phyloP scores from a whole-genome alignment of 2,888 invertebrate genomes.

The Dichetophora obliterata region DNA sequence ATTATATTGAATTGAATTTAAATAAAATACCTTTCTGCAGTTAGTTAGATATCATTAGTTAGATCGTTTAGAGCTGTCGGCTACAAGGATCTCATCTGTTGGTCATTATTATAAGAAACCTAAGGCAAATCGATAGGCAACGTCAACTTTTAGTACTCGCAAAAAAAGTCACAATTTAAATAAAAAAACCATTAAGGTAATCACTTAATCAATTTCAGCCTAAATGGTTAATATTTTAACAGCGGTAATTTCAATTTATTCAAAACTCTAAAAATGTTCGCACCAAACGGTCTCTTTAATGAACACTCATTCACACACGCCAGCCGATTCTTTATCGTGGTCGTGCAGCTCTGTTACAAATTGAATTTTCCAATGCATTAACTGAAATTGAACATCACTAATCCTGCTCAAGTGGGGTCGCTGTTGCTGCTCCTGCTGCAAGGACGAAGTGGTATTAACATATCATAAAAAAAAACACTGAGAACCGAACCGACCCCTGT shows the following conservation, averaged over 20 bases:
- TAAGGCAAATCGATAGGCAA: too few species aligned
- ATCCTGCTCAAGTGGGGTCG: slow-evolving; percentile 44
- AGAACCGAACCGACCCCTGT: background rate
- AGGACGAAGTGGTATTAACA: background rate
- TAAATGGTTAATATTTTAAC: background rate
- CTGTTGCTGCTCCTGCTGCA: background rate
- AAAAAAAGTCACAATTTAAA: background rate
- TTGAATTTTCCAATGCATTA: slow-evolving; percentile 46
- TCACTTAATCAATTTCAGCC: background rate
- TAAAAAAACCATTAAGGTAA: background rate
- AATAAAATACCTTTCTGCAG: too few species aligned
- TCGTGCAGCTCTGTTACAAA: slow-evolving; percentile 33
- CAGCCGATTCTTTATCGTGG: slow-evolving; percentile 24
- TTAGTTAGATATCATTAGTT: too few species aligned
- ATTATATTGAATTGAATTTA: too few species aligned
- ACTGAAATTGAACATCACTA: slow-evolving; percentile 50
- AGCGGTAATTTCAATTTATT: background rate
- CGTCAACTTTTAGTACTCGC: too few species aligned
- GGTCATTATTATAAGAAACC: too few species aligned
- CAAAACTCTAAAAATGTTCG: background rate
- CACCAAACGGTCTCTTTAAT: background rate
- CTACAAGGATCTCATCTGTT: too few species aligned
- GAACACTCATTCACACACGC: background rate
- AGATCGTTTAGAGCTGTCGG: too few species aligned
- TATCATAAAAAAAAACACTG: background rate